Conservation (phyloP, 2,113 vertebrate species). For the Mastomys natalensis region DNA sequence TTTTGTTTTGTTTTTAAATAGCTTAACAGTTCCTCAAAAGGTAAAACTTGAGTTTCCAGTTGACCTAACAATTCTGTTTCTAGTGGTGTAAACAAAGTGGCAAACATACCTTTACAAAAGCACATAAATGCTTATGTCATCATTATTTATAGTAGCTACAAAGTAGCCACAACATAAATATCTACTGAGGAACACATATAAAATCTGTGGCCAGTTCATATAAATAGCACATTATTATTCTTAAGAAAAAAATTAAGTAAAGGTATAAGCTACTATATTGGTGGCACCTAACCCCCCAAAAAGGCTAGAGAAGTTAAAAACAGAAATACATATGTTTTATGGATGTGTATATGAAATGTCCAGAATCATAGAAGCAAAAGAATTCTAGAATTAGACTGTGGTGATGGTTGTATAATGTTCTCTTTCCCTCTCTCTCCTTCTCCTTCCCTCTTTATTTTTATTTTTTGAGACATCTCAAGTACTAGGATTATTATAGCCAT, state of each 20-base stretch:
- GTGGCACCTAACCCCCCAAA: not conserved
- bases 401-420: not conserved
- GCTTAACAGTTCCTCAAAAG: not conserved
- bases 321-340: not conserved
- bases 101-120: not conserved
- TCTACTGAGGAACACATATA: not conserved
- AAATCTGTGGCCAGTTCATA: not conserved
- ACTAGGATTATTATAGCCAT: not conserved
- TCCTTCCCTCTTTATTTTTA: not conserved
- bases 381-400: constrained; percentile 30
- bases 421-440: not conserved
- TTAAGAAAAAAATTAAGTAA: not conserved
- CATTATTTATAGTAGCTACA: not conserved
- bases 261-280: not conserved
- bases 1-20: too few species aligned
- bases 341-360: not conserved
- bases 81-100: not conserved
- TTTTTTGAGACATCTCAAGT: not conserved
- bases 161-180: not conserved
- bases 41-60: not conserved
- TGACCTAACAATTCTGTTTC: not conserved
- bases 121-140: not conserved
- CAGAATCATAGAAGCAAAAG: not conserved
- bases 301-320: not conserved
- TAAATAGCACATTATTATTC: not conserved